These are phyloP conservation scores for Amblyornis subalaris DNA, from an alignment of 2,113 vertebrate species.

Conservation along the genomic window DNA sequence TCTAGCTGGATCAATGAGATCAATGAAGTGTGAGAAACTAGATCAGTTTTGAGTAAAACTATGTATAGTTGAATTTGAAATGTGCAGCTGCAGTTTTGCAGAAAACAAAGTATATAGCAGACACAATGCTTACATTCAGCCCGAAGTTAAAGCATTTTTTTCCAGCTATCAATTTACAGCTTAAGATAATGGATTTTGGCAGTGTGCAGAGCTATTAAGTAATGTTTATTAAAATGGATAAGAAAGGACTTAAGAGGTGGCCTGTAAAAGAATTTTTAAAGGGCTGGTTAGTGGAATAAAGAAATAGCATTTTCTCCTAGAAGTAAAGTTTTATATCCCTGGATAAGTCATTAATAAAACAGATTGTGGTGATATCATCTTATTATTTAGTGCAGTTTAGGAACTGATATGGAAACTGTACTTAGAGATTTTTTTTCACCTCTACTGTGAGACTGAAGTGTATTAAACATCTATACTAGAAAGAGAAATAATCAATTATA, in stretches of 20 bases:
- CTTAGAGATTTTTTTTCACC: neutral
- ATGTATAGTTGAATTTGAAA: conserved; percentile 17
- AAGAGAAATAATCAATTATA: conserved; percentile 24
- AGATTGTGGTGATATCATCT: conserved; percentile 12
- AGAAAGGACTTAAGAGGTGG: conserved; percentile 44
- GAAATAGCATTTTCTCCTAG: conserved; percentile 6
- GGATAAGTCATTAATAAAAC: conserved; percentile 42
- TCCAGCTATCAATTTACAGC: conserved; percentile 59
- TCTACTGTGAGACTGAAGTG: neutral
- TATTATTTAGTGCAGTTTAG: conserved; percentile 20
- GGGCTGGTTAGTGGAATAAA: conserved; percentile 19
- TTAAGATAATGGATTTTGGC: conserved; percentile 64
- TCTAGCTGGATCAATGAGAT: neutral
- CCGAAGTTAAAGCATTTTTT: conserved; percentile 34
- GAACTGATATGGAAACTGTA: conserved; percentile 24
- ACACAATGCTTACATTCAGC: conserved; percentile 57
- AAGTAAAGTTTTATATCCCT: conserved; percentile 27
- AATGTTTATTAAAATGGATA: conserved; percentile 62
- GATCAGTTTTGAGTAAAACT: conserved; percentile 17
- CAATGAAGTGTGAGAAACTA: conserved; percentile 21
- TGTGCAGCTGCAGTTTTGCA: conserved; percentile 35
- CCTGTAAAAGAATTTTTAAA: conserved; percentile 29
- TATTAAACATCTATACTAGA: neutral
- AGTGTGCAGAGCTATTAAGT: conserved; percentile 49
- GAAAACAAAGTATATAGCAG: conserved; percentile 28